These are phyloP conservation scores for Xestia ashworthii DNA, from an alignment of 2,888 invertebrate genomes.

Conservation along the genomic window DNA sequence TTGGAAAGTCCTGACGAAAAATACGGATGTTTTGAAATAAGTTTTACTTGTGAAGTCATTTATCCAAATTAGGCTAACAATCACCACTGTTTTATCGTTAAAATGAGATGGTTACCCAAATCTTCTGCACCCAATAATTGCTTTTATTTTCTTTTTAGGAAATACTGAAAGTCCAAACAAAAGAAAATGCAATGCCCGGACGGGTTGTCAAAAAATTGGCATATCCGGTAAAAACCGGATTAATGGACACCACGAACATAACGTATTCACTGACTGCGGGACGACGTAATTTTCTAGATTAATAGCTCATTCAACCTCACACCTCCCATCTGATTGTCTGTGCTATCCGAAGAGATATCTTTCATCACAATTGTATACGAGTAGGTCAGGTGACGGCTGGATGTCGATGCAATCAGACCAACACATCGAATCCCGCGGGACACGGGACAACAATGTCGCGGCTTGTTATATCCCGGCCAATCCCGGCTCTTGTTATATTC, in stretches of 20 bases:
- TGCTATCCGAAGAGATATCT: not conserved
- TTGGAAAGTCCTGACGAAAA: not conserved
- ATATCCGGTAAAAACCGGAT: not conserved
- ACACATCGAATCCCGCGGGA: not conserved
- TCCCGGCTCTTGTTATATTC: constrained; percentile 10
- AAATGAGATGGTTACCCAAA: not conserved
- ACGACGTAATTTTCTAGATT: too few species aligned
- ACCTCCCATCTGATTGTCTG: not conserved
- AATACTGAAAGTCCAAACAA: not conserved
- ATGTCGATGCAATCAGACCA: constrained; percentile 1
- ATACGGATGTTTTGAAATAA: not conserved
- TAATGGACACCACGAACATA: not conserved
- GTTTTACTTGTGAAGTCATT: not conserved
- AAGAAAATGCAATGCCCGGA: not conserved
- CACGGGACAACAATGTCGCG: not conserved
- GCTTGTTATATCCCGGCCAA: not conserved
- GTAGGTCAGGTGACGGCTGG: not conserved
- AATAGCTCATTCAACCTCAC: not conserved
- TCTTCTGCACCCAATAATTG: not conserved
- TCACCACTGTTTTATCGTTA: too few species aligned
- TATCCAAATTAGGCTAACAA: not conserved
- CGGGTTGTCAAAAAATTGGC: not conserved
- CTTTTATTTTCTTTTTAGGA: not conserved
- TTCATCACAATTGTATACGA: not conserved
- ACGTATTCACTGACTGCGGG: not conserved